Base-by-base conservation (phyloP, 1,140 invertebrate genomes). In the Lepidurus arcticus region DNA sequence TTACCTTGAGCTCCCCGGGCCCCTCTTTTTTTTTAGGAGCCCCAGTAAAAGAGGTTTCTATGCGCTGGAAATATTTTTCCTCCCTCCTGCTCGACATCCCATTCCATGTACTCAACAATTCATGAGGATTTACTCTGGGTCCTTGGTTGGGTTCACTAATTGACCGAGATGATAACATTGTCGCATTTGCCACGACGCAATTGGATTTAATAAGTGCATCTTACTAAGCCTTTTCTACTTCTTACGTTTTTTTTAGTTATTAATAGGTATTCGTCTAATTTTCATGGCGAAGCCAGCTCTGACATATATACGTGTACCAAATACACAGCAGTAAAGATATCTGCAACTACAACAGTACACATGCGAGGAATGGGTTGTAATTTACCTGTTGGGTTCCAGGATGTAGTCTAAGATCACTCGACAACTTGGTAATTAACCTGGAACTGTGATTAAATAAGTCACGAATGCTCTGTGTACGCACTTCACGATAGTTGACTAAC, bases 1-100 rank as follows among this genome's bases (percentile, higher is more conserved):
- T 65, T 65, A 65, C 53, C 53, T 65, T 65, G 53, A 65, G 53
- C 53, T 65, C 53, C 53, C 53, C 53, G 53, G 53, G 53, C 53
- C 53, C 53, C 53, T 65, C 53, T 65, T 65, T 21, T 65, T 24
- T 65, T 65, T 65, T 65, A 65, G 53, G 53, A 65, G 53, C 53
- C 16, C 21, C 13, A 65, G 53, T 65, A 65, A 65, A 65, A 65
- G 53, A 65, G 53, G 53, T 65, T 65, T 65, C 21, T 65, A 21
- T 65, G 47, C n/a, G 16, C 21, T 65, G 53, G 34, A 34, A 34
- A 34, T 21, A 1, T 65, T n/a, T 65, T 65, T 65, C n/a, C 53
- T 21, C 53, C 21, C 53, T 65, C 53, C 21, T 65, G 53, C 53
- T 65, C 53, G 53, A 65, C 53, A 65, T 65, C 21, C 53, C 53